Conservation (phyloP, 2,888 invertebrate species). For the Dioctria linearis region DNA sequence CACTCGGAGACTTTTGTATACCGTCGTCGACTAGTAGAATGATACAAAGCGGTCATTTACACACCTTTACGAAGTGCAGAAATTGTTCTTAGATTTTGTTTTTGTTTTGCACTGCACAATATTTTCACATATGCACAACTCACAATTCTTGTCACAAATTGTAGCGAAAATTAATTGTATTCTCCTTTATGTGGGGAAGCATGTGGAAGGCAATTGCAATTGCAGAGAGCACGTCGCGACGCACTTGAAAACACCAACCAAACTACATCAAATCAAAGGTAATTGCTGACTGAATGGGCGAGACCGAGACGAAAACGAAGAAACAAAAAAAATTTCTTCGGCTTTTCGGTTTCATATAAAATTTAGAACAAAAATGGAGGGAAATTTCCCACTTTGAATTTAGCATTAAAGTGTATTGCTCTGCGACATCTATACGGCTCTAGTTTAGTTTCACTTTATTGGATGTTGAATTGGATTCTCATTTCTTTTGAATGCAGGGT, state of each 20-base stretch:
- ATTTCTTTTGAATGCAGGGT: too few species aligned
- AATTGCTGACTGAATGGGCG: constrained; percentile 52
- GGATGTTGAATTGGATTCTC: too few species aligned
- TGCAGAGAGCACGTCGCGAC: neutral
- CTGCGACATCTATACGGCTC: too few species aligned
- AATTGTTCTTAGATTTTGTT: neutral
- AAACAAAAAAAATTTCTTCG: too few species aligned
- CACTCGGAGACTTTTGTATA: neutral
- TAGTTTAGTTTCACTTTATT: too few species aligned
- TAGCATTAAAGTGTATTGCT: too few species aligned
- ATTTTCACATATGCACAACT: neutral
- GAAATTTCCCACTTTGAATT: too few species aligned
- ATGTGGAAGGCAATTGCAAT: neutral
- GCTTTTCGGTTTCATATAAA: too few species aligned
- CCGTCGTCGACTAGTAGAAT: neutral
- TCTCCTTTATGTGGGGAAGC: constrained; percentile 2
- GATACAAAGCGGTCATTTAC: neutral
- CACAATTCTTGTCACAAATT: neutral
- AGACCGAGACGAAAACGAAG: constrained; percentile 11
- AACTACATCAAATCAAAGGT: constrained; percentile 46
- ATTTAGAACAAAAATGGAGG: too few species aligned
- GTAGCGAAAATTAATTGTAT: neutral
- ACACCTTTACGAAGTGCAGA: neutral
- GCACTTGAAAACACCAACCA: neutral
- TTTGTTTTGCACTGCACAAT: neutral